phyloP scores from a whole-genome alignment of 1,140 invertebrate genomes.

The Steinernema feltiae region DNA sequence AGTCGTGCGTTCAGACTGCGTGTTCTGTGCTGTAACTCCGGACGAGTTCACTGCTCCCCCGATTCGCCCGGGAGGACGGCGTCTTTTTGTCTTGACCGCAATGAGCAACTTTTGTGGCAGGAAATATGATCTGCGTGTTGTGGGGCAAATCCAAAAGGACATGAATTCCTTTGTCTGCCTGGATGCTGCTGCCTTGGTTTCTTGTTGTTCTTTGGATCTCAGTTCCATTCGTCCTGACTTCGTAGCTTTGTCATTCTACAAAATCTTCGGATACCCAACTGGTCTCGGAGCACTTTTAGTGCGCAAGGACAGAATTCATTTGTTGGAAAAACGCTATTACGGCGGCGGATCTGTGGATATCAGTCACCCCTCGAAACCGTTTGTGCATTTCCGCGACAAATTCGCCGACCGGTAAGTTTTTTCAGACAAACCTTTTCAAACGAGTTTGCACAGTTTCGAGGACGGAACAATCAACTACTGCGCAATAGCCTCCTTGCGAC shows the following conservation, averaged over 20 bases:
- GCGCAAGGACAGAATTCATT: conserved; percentile 65
- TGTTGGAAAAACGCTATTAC: conserved; percentile 69
- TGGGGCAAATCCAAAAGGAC: conserved; percentile 59
- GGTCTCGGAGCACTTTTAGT: conserved; percentile 77
- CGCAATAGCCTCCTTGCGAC: conserved; percentile 72
- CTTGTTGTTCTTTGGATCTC: conserved; percentile 75
- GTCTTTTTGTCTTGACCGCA: conserved; percentile 78
- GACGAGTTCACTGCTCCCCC: background rate
- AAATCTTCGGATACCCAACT: conserved; percentile 94
- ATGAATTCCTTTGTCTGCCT: conserved; percentile 75
- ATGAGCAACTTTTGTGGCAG: conserved; percentile 89
- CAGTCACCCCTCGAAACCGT: conserved; percentile 67
- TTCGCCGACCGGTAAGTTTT: conserved; percentile 48
- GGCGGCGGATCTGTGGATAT: conserved; percentile 85
- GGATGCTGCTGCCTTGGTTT: conserved; percentile 76
- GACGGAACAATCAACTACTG: conserved; percentile 85
- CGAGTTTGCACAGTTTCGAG: conserved; percentile 70
- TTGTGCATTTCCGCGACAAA: conserved; percentile 65
- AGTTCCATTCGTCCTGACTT: conserved; percentile 73
- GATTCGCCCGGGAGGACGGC: conserved; percentile 60
- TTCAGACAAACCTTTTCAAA: conserved; percentile 26
- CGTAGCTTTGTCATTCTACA: conserved; percentile 87
- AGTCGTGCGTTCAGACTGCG: conserved; percentile 47
- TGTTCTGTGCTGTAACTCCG: conserved; percentile 25
- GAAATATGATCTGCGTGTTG: conserved; percentile 76